Conservation (phyloP, 2,797 vertebrate species). For the Notolepis coatsorum region DNA sequence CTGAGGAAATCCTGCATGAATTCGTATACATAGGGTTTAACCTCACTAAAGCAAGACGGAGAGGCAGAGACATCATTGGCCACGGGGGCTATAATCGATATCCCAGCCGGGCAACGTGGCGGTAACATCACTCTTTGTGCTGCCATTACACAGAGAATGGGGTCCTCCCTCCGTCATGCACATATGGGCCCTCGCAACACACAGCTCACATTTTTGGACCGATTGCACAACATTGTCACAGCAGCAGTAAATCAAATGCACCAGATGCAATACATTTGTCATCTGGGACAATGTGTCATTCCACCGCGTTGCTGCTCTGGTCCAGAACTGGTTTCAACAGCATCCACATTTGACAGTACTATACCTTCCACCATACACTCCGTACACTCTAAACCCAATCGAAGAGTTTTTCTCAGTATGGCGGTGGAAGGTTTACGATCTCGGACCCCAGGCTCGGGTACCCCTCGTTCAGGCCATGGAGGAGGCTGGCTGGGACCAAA, state of each 20-base stretch:
- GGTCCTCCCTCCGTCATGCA: conserved; percentile 4
- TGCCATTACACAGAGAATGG: conserved; percentile 14
- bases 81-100: conserved; percentile 19
- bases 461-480: background rate
- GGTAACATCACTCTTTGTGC: conserved; percentile 8
- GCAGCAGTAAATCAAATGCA: conserved; percentile 10
- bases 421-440: conserved; percentile 15
- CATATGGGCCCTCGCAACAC: conserved; percentile 14
- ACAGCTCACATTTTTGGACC: conserved; percentile 15
- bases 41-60: background rate
- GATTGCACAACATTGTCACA: conserved; percentile 6
- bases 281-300: conserved; percentile 29
- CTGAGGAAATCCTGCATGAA: background rate
- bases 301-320: conserved; percentile 20
- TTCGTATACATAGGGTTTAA: conserved; percentile 6
- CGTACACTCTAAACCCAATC: background rate
- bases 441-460: background rate
- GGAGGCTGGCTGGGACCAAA: conserved; percentile 1
- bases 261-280: conserved; percentile 12
- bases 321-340: conserved; percentile 29
- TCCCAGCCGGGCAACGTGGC: background rate
- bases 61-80: conserved; percentile 11
- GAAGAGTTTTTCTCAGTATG: conserved; percentile 3
- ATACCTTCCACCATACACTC: conserved; percentile 10
- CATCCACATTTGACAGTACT: conserved; percentile 18